Percentiles rank a stretch among this genome's conserved stretches.
Evolutionary conservation across 2,888 invertebrate species (phyloP).

Genomic region (Scaptomyza tumidula): DNA sequence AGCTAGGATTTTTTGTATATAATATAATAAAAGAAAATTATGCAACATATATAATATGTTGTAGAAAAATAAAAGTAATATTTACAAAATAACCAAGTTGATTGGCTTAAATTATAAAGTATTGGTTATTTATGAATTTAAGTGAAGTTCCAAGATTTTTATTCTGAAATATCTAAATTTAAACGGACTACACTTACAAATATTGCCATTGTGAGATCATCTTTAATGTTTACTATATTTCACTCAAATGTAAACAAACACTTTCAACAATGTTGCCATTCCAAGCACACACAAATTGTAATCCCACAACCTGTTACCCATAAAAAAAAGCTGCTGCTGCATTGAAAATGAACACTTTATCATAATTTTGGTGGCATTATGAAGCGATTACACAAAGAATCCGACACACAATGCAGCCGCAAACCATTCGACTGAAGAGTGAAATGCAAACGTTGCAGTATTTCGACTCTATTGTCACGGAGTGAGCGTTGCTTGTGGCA

Average conservation of each 20-base stretch:
- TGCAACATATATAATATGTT: too few relatives aligned
- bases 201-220: too few relatives aligned
- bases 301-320: constrained; percentile 15
- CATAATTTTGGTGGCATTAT: constrained; percentile 64
- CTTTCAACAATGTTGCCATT: neutral
- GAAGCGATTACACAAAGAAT: constrained; percentile 55
- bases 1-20: neutral
- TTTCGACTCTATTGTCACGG: constrained; percentile 50
- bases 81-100: too few relatives aligned
- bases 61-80: too few relatives aligned
- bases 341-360: constrained; percentile 44
- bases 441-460: constrained; percentile 68
- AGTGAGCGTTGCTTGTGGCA: constrained; percentile 24
- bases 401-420: constrained; percentile 25
- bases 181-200: too few relatives aligned
- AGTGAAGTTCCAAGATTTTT: too few relatives aligned
- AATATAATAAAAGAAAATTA: too few relatives aligned
- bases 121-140: too few relatives aligned
- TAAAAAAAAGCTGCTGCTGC: constrained; percentile 8
- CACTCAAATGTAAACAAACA: too few relatives aligned
- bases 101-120: too few relatives aligned
- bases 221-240: too few relatives aligned
- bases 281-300: neutral
- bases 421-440: constrained; percentile 43
- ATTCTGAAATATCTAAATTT: too few relatives aligned